A percentile compares a stretch with the other conserved stretches of the same genome.
These are phyloP conservation scores for Acholoe squamosa DNA, from an alignment of 2,888 invertebrate species.

Conservation along the genomic window DNA sequence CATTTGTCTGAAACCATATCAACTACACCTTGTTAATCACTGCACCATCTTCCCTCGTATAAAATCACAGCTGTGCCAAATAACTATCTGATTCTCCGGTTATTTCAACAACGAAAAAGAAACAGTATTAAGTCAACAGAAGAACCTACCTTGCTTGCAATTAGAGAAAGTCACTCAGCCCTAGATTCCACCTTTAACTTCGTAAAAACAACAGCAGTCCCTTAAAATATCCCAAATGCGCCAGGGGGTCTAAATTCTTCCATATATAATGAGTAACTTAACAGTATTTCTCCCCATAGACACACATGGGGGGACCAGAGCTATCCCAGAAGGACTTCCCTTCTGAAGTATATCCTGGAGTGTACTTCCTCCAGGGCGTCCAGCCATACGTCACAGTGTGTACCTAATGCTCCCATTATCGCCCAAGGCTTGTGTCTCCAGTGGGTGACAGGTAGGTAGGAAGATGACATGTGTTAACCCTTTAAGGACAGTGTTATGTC, in stretches of 20 bases:
- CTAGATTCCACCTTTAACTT: neutral
- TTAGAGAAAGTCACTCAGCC: neutral
- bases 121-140: neutral
- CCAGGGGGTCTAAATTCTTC: neutral
- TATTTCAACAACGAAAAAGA: neutral
- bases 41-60: no score
- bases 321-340: neutral
- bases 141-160: neutral
- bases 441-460: no score
- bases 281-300: neutral
- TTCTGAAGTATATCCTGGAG: neutral
- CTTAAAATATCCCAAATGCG: neutral
- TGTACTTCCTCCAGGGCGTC: neutral
- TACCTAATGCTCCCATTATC: neutral
- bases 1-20: no score
- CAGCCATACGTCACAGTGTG: constrained; percentile 5
- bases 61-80: no score
- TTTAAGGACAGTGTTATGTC: no score
- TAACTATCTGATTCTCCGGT: no score
- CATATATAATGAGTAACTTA: neutral
- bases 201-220: neutral
- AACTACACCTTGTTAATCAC: no score
- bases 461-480: no score
- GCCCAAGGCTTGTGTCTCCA: neutral
- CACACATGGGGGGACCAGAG: neutral